phyloP scores from a whole-genome alignment of 2,113 vertebrate genomes.

The Tyrannus savana region DNA sequence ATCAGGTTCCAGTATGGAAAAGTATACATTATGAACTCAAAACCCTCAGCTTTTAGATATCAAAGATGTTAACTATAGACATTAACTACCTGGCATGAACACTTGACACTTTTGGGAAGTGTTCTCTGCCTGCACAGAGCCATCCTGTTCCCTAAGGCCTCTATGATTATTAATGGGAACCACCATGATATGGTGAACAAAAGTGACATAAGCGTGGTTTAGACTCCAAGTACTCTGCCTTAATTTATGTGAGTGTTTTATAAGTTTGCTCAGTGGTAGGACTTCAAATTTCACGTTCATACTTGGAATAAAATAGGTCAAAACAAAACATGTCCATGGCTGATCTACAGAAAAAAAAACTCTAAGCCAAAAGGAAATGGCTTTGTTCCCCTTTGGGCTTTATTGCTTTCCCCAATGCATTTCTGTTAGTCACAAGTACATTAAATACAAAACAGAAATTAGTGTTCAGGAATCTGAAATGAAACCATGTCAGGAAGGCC shows the following conservation, averaged over 20 bases:
- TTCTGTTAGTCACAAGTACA: background rate
- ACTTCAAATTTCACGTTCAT: background rate
- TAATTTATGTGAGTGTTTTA: background rate
- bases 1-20: background rate
- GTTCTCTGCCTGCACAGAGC: background rate
- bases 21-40: background rate
- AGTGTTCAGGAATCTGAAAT: background rate
- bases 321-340: background rate
- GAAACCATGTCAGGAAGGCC: background rate
- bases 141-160: background rate
- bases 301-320: background rate
- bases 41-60: accelerated
- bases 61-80: background rate
- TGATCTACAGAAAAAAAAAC: background rate
- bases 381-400: background rate
- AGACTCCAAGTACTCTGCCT: background rate
- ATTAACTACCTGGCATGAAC: background rate
- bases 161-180: background rate
- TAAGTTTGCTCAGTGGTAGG: background rate
- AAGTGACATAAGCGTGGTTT: background rate
- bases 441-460: background rate
- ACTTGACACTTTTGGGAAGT: background rate
- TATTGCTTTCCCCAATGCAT: background rate
- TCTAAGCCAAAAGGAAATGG: background rate
- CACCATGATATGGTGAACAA: background rate